phyloP scores from a whole-genome alignment of 2,888 invertebrate genomes.

The Digitonthophagus gazella region DNA sequence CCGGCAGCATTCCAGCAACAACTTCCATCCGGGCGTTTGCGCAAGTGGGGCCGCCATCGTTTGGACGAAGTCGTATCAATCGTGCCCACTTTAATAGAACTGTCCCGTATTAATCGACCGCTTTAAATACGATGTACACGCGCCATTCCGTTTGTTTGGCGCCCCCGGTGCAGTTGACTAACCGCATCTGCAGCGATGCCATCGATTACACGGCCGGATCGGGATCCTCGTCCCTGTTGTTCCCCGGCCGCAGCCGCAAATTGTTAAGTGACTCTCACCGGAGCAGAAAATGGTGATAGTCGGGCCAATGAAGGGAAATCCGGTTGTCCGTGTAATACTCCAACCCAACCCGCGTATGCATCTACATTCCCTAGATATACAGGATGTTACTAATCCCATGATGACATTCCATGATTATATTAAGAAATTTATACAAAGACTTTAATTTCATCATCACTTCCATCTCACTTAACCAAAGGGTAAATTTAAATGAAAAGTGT shows the following conservation, averaged over 20 bases:
- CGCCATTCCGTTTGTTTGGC: conserved; percentile 9
- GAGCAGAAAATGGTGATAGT: conserved; percentile 40
- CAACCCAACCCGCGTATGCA: background rate
- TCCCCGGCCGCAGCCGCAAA: conserved; percentile 38
- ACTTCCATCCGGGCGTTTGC: background rate
- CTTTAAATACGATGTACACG: conserved; percentile 1
- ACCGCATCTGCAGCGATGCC: conserved; percentile 16
- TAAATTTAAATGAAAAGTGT: too few species aligned
- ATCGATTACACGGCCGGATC: conserved; percentile 10
- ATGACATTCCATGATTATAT: too few species aligned
- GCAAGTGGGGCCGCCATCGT: background rate
- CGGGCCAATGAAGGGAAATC: conserved; percentile 33
- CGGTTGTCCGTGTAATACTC: conserved; percentile 34
- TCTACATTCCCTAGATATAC: conserved; percentile 3
- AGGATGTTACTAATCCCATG: background rate
- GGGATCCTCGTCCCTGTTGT: conserved; percentile 26
- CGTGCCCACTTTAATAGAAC: background rate
- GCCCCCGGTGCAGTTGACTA: conserved; percentile 6
- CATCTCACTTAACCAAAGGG: too few species aligned
- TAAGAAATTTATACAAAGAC: too few species aligned
- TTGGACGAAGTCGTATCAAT: background rate
- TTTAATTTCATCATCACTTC: too few species aligned
- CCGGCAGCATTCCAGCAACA: background rate
- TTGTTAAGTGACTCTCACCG: conserved; percentile 41
- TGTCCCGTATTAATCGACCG: background rate